phyloP scores from a whole-genome alignment of 2,113 vertebrate species.

The Agapornis roseicollis region DNA sequence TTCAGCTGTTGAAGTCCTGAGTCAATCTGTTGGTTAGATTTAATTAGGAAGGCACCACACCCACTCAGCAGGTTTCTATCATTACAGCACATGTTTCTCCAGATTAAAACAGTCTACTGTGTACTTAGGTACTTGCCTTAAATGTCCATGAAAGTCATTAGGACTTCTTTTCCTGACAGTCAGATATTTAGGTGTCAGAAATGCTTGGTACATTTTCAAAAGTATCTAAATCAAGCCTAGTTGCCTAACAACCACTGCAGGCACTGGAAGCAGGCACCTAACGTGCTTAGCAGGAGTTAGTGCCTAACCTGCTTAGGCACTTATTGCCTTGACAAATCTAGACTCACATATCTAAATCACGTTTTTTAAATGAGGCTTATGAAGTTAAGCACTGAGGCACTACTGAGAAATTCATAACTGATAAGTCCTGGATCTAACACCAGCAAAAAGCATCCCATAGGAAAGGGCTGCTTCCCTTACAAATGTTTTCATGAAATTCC shows the following conservation, averaged over 20 bases:
- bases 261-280: not conserved
- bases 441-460: not conserved
- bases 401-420: not conserved
- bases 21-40: not conserved
- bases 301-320: not conserved
- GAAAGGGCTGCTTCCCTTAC: not conserved
- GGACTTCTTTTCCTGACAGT: not conserved
- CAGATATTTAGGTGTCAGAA: conserved; percentile 24
- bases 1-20: not conserved
- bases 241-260: conserved; percentile 17
- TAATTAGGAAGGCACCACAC: not conserved
- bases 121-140: not conserved
- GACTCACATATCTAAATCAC: not conserved
- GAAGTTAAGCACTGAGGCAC: not conserved
- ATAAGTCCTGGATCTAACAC: not conserved
- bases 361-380: not conserved
- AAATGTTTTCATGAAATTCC: not conserved
- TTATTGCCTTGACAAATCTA: not conserved
- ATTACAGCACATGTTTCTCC: not conserved
- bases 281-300: not conserved
- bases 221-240: conserved; percentile 8
- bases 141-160: not conserved
- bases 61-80: not conserved
- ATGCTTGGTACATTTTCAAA: not conserved
- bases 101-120: not conserved